Percentiles rank a stretch among this genome's conserved stretches.
Evolutionary conservation across 23 tunicate species (phyloP).

Genomic region (Diplosoma virens): DNA sequence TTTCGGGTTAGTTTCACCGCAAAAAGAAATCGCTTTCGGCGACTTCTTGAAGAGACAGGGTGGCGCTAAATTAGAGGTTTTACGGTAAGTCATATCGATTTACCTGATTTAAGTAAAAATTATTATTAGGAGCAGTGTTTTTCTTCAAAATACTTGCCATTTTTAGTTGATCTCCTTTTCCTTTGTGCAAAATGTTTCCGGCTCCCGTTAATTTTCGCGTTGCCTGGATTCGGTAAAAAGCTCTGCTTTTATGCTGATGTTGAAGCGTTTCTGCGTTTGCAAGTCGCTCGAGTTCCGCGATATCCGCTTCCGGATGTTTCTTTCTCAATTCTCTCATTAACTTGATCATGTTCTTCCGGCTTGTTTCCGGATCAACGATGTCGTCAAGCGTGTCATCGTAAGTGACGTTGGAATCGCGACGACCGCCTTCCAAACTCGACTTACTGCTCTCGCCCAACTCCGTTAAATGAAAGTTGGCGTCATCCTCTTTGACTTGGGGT

Average conservation of each 20-base stretch:
- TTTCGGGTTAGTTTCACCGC: too few species aligned
- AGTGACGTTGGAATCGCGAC: constrained; percentile 16
- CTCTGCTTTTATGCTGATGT: constrained; percentile 89
- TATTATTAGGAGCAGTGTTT: too few species aligned
- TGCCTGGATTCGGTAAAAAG: constrained; percentile 96
- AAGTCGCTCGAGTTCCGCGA: constrained; percentile 76
- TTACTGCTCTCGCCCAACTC: constrained; percentile 50
- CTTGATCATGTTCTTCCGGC: constrained; percentile 71
- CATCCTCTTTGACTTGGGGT: constrained; percentile 30
- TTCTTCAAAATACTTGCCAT: constrained; percentile 50
- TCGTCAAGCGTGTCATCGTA: constrained; percentile 15
- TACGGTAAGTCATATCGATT: too few species aligned
- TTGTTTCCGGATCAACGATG: constrained; percentile 64
- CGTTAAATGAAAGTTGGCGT: constrained; percentile 38
- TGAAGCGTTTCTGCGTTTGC: constrained; percentile 72
- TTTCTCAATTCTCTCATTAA: constrained; percentile 76
- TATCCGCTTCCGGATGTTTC: constrained; percentile 89
- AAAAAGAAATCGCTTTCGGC: too few species aligned
- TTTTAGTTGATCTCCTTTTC: constrained; percentile 41
- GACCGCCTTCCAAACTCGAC: constrained; percentile 6
- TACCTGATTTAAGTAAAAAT: too few species aligned
- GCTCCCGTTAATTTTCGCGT: constrained; percentile 98
- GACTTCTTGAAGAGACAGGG: too few species aligned
- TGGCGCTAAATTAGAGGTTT: too few species aligned
- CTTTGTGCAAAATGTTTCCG: constrained; percentile 86